phyloP scores from a whole-genome alignment of 2,113 vertebrate species.

The Cynocephalus volans region DNA sequence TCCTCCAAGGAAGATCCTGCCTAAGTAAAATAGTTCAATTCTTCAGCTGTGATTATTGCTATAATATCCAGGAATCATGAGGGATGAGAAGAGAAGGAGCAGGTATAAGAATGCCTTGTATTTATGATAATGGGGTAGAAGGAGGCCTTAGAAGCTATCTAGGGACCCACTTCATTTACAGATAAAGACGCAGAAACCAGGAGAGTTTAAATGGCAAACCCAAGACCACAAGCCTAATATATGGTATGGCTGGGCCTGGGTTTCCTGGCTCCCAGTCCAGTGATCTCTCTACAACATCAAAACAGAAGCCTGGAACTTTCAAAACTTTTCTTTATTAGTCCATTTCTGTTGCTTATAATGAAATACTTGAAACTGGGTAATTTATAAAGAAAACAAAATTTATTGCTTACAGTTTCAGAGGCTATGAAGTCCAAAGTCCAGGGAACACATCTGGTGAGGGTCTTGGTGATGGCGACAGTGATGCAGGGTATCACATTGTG shows the following conservation, averaged over 20 bases:
- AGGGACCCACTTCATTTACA: slow-evolving; percentile 50
- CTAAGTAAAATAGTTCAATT: not conserved
- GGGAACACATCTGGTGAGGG: too few relatives aligned
- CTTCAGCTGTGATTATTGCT: slow-evolving; percentile 11
- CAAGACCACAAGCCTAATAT: not conserved
- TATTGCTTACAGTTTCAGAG: too few relatives aligned
- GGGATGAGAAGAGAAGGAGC: slow-evolving; percentile 23
- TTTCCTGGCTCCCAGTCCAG: not conserved
- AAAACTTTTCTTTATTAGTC: not conserved
- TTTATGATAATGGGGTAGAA: slow-evolving; percentile 31
- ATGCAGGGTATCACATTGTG: too few relatives aligned
- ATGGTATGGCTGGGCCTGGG: not conserved
- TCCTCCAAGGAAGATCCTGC: slow-evolving; percentile 48
- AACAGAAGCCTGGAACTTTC: not conserved
- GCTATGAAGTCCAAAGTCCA: too few relatives aligned
- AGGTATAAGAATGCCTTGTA: not conserved
- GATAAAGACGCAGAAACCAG: not conserved
- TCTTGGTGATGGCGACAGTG: too few relatives aligned
- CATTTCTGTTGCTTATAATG: too few relatives aligned
- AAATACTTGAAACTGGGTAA: too few relatives aligned
- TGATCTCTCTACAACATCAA: not conserved
- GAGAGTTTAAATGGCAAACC: not conserved
- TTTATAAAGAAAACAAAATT: too few relatives aligned
- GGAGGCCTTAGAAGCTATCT: not conserved
- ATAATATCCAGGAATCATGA: slow-evolving; percentile 7